Base-by-base conservation (phyloP, 1,140 invertebrate species). In the Chymomyza costata region DNA sequence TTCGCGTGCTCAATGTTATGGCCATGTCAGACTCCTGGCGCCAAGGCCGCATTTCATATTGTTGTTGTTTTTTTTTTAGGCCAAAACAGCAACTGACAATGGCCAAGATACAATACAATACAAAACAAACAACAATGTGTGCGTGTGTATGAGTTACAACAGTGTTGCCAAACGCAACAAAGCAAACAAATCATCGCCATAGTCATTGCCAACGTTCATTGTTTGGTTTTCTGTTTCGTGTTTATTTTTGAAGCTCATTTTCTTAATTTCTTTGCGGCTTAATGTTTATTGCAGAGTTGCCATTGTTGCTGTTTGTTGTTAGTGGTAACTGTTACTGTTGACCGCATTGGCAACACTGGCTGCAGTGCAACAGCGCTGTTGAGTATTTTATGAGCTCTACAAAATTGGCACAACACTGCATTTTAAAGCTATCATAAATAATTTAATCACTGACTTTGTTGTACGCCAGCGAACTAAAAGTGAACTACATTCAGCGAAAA, bases 401-500 rank as follows among this genome's bases (percentile, higher is more conserved):
- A 25, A 45, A 55, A 40, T n/a, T 46, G 49, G 52, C 34, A 53
- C 67, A 67, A 52, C 45, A 43, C 52, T 60, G 63, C 62, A 56
- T 65, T 66, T 64, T 54, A 74, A 76, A 61, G 61, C 65, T 76
- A 70, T 66, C 71, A 76, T 76, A 76, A 76, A 76, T 76, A 78
- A 74, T 76, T 76, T 76, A 76, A 76, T 78, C 71, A 69, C 45
- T 56, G 71, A 66, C 65, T 64, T 78, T 76, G 71, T 76, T n/a
- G 54, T 54, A 60, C 64, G 46, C 39, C 28, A 11, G 41, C n/a
- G 32, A 37, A 17, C 48, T 59, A 62, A 62, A n/a, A n/a, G n/a
- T n/a, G 63, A 63, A 63, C 64, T 63, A 60, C 60, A 67, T 65
- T 65, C 46, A 28, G 25, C 25, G 25, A 28, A 28, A 28, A 28